Percentiles rank a stretch among this genome's conserved stretches.
Evolutionary conservation across 2,888 invertebrate genomes (phyloP).

Genomic region (Argyresthia albistria): DNA sequence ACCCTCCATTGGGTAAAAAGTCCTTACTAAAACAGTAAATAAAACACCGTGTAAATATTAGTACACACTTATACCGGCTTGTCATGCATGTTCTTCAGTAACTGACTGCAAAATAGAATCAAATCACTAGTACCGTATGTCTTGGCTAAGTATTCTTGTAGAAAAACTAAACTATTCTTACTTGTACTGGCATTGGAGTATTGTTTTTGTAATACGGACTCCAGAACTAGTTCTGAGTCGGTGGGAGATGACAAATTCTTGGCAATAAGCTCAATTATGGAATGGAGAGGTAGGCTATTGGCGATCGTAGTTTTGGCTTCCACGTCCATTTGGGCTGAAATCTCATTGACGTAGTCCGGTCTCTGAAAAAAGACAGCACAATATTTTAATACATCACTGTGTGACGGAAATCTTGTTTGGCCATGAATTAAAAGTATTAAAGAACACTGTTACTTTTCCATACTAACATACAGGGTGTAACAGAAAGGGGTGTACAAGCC

Average conservation of each 20-base stretch:
- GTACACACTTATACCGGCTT: constrained; percentile 17
- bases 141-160: constrained; percentile 31
- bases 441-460: too few relatives aligned
- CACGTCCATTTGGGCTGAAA: constrained; percentile 27
- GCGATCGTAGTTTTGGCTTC: constrained; percentile 27
- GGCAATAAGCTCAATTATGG: constrained; percentile 23
- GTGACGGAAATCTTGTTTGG: too few relatives aligned
- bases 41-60: background rate
- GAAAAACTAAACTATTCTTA: constrained; percentile 18
- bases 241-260: constrained; percentile 22
- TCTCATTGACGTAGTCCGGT: constrained; percentile 33
- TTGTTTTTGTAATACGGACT: constrained; percentile 24
- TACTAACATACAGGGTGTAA: too few relatives aligned
- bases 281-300: constrained; percentile 24
- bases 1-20: background rate
- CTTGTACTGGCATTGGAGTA: constrained; percentile 14
- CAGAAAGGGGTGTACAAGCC: too few relatives aligned
- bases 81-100: constrained; percentile 33
- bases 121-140: constrained; percentile 36
- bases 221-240: constrained; percentile 21
- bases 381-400: background rate
- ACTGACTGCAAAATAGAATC: constrained; percentile 37
- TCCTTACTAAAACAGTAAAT: background rate
- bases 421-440: too few relatives aligned
- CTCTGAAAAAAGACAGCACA: constrained; percentile 22